Percentiles rank a stretch among this genome's conserved stretches.
Conservation (phyloP, 2,888 invertebrate species). For the Drosophila atripex region DNA sequence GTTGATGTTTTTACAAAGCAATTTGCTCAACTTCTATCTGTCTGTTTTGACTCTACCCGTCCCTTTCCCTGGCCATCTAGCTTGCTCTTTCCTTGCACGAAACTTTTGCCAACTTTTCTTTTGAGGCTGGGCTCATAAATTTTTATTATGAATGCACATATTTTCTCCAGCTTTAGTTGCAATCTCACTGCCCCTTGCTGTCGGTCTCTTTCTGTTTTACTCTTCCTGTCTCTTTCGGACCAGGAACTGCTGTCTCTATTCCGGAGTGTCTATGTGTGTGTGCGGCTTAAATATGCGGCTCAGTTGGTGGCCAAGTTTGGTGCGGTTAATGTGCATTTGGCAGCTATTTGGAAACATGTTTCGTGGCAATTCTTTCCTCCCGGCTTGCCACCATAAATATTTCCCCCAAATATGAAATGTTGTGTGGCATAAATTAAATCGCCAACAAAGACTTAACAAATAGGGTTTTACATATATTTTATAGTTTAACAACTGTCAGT, state of each 20-base stretch:
- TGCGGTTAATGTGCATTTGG: slow-evolving; percentile 43
- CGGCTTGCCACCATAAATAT: slow-evolving; percentile 26
- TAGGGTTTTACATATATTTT: background rate
- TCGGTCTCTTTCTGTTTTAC: background rate
- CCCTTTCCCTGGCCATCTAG: slow-evolving; percentile 3
- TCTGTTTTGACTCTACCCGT: background rate
- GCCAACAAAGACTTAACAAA: background rate
- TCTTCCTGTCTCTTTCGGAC: slow-evolving; percentile 11
- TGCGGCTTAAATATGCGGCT: slow-evolving; percentile 34
- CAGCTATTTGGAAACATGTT: slow-evolving; percentile 33
- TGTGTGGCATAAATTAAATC: slow-evolving; percentile 17
- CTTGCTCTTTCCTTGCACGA: slow-evolving; percentile 13
- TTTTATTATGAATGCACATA: slow-evolving; percentile 66
- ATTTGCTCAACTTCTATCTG: slow-evolving; percentile 35
- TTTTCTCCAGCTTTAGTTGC: slow-evolving; percentile 29
- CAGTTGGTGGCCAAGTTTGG: slow-evolving; percentile 35
- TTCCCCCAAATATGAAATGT: slow-evolving; percentile 13
- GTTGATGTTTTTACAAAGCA: slow-evolving; percentile 65
- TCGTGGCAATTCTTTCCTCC: slow-evolving; percentile 33
- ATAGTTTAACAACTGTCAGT: background rate
- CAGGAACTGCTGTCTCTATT: slow-evolving; percentile 12
- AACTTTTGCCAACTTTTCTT: slow-evolving; percentile 57
- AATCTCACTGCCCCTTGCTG: slow-evolving; percentile 1
- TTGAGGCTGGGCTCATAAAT: slow-evolving; percentile 62
- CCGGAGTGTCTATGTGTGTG: slow-evolving; percentile 2